phyloP scores from a whole-genome alignment of 2,888 invertebrate species.

The Diplazon laetatorius region DNA sequence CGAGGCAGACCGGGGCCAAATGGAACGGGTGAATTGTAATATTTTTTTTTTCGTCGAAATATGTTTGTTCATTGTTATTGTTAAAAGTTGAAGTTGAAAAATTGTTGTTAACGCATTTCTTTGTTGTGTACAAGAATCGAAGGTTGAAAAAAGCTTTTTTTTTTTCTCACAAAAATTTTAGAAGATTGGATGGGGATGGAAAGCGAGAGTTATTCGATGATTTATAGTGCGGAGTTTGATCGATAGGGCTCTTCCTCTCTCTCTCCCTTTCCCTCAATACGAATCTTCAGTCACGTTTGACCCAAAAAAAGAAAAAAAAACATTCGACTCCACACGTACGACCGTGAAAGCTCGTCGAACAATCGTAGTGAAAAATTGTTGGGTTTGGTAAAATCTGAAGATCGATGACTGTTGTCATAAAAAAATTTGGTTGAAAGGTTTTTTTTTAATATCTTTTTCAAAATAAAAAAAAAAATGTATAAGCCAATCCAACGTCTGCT shows the following conservation, averaged over 20 bases:
- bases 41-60: too few species aligned
- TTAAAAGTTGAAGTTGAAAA: too few species aligned
- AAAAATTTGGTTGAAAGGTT: neutral
- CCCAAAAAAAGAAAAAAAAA: constrained; percentile 29
- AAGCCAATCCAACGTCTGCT: too few species aligned
- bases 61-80: too few species aligned
- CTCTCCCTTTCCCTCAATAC: too few species aligned
- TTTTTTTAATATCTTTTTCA: too few species aligned
- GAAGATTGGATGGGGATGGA: neutral
- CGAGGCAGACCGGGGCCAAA: neutral
- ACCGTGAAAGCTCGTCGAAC: neutral
- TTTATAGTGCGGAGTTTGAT: constrained; percentile 48
- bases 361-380: neutral
- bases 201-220: neutral
- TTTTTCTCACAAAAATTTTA: neutral
- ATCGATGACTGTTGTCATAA: constrained; percentile 18
- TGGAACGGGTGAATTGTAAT: neutral
- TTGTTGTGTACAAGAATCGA: too few species aligned
- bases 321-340: neutral
- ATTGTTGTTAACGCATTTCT: neutral
- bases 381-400: neutral
- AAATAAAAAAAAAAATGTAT: too few species aligned
- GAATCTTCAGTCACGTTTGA: constrained; percentile 24
- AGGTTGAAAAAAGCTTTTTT: too few species aligned
- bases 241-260: too few species aligned